Conservation (phyloP, 2,797 vertebrate genomes). For the Eulemur albifrons region DNA sequence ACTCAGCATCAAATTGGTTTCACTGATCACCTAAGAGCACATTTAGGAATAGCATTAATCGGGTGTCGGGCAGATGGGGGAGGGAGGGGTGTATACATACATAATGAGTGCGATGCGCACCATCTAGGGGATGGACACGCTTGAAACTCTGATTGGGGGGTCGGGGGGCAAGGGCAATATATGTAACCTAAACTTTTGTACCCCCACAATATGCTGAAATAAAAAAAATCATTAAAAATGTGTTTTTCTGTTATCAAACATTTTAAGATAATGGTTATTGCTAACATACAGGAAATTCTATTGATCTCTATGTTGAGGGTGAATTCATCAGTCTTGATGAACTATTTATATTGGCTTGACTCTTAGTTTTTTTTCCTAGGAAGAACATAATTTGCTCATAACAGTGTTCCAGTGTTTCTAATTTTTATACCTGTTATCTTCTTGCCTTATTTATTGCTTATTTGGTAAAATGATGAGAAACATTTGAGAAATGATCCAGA, state of each 20-base stretch:
- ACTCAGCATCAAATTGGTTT: no score
- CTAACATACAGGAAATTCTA: background rate
- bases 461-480: background rate
- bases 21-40: no score
- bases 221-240: no score
- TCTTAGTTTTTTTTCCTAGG: background rate
- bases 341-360: background rate
- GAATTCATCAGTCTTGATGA: background rate
- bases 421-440: background rate
- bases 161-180: no score
- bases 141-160: no score
- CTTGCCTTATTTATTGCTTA: background rate
- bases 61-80: no score
- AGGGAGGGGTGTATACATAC: no score
- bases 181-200: no score
- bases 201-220: no score
- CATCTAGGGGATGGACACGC: no score
- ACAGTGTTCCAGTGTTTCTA: background rate
- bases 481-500: background rate
- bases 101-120: no score
- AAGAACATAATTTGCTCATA: background rate
- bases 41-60: no score
- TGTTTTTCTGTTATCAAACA: background rate
- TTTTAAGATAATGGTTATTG: background rate
- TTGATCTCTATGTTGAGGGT: background rate